Evolutionary conservation across 2,797 vertebrate genomes (phyloP).

Genomic region (Phyllotis vaccarum): DNA sequence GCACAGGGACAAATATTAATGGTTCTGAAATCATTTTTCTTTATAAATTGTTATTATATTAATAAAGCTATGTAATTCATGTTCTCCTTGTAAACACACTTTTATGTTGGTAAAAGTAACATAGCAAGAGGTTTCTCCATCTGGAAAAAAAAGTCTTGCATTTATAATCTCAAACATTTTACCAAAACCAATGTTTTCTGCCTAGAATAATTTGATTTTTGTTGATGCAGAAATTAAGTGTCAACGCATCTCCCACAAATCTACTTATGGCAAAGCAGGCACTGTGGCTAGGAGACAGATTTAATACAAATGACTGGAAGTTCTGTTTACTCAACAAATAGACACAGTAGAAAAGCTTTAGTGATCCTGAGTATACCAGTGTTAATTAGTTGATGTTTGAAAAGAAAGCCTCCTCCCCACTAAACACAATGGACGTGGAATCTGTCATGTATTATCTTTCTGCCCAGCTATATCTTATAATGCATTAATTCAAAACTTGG

Average conservation of each 20-base stretch:
- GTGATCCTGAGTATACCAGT: background rate
- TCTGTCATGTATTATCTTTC: slow-evolving; percentile 17
- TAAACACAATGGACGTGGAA: background rate
- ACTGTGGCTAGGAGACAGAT: slow-evolving; percentile 59
- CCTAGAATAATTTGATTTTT: slow-evolving; percentile 78
- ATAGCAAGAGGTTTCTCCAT: slow-evolving; percentile 31
- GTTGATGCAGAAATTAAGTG: slow-evolving; percentile 77
- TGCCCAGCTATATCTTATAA: slow-evolving; percentile 40
- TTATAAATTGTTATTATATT: slow-evolving; percentile 24
- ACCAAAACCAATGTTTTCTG: slow-evolving; percentile 64
- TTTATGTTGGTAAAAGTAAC: slow-evolving; percentile 59
- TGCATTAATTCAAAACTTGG: slow-evolving; percentile 51
- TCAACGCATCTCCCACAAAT: slow-evolving; percentile 72
- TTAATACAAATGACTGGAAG: slow-evolving; percentile 67
- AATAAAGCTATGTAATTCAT: background rate
- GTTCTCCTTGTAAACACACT: slow-evolving; percentile 2
- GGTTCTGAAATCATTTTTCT: background rate
- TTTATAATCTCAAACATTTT: slow-evolving; percentile 70
- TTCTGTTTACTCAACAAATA: slow-evolving; percentile 72
- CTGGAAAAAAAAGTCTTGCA: background rate
- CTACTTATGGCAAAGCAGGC: slow-evolving; percentile 53
- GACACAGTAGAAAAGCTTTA: slow-evolving; percentile 56
- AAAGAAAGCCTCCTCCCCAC: background rate
- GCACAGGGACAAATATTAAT: slow-evolving; percentile 14
- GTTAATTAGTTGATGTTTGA: slow-evolving; percentile 69